phyloP scores from a whole-genome alignment of 2,888 invertebrate species.

The Aspidiotus rigidus region DNA sequence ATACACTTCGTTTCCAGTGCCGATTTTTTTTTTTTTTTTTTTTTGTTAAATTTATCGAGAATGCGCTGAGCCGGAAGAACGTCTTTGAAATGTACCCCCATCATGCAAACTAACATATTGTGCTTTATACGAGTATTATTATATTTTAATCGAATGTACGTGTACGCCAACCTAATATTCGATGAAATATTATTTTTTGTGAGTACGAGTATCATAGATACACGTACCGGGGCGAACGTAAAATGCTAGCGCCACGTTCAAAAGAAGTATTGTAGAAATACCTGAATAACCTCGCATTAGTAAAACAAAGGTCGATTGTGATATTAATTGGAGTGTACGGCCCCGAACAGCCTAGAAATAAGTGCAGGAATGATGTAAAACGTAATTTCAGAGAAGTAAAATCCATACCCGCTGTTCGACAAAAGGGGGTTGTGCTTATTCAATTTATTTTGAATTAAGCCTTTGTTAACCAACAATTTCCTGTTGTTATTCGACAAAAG shows the following conservation, averaged over 20 bases:
- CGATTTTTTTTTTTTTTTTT: too few relatives aligned
- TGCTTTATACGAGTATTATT: too few relatives aligned
- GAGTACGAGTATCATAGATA: too few relatives aligned
- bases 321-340: neutral
- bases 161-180: too few relatives aligned
- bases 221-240: too few relatives aligned
- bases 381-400: neutral
- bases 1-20: too few relatives aligned
- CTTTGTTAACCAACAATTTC: constrained; percentile 32
- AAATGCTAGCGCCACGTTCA: neutral
- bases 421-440: constrained; percentile 29
- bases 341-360: neutral
- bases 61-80: too few relatives aligned
- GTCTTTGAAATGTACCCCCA: too few relatives aligned
- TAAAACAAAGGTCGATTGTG: constrained; percentile 3
- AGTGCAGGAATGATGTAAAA: constrained; percentile 4
- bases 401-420: constrained; percentile 6
- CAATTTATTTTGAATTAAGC: constrained; percentile 30
- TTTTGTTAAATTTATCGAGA: too few relatives aligned
- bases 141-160: too few relatives aligned
- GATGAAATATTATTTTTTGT: too few relatives aligned
- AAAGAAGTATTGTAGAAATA: neutral
- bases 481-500: constrained; percentile 29
- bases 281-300: neutral
- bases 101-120: too few relatives aligned